Evolutionary conservation across 53 echinoderm and acorn worm species (phyloP).

Genomic region (Arbacia lixula): DNA sequence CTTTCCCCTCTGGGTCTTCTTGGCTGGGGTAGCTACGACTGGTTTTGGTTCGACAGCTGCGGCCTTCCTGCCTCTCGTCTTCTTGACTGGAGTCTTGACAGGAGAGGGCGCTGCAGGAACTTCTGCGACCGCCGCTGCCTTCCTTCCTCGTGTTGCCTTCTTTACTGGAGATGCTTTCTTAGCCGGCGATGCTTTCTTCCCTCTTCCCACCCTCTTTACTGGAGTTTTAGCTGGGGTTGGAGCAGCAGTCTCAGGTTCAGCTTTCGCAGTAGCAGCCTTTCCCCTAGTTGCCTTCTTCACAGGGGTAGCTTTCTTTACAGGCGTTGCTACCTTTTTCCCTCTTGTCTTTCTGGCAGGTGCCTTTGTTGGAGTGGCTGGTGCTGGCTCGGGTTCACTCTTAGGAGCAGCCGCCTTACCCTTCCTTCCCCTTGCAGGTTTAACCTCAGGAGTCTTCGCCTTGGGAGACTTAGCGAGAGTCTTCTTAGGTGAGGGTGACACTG

Average conservation of each 20-base stretch:
- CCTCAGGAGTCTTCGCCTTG: conserved; percentile 32
- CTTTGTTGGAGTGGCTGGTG: conserved; percentile 59
- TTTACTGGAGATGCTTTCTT: conserved; percentile 9
- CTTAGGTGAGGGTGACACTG: background rate
- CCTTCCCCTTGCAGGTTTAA: background rate
- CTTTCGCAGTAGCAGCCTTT: conserved; percentile 21
- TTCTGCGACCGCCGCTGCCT: conserved; percentile 29
- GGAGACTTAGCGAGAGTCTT: background rate
- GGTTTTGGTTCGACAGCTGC: conserved; percentile 29
- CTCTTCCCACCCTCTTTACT: background rate
- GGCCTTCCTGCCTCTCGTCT: conserved; percentile 39
- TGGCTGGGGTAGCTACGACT: conserved; percentile 33
- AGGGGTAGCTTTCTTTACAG: conserved; percentile 44
- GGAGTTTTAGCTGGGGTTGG: conserved; percentile 42
- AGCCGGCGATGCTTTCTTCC: conserved; percentile 20
- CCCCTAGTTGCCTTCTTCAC: conserved; percentile 19
- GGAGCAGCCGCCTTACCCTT: conserved; percentile 10
- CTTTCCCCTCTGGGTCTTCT: conserved; percentile 12
- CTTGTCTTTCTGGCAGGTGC: conserved; percentile 52
- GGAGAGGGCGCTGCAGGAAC: conserved; percentile 36
- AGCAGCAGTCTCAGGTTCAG: conserved; percentile 9
- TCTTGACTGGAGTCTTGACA: conserved; percentile 61
- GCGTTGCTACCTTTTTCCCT: conserved; percentile 56
- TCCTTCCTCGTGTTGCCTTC: conserved; percentile 34
- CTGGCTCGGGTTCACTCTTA: conserved; percentile 50